A percentile compares a stretch with the other conserved stretches of the same genome.
These are phyloP conservation scores for Drosophila paulistorum DNA, from an alignment of 1,140 invertebrate genomes.

Conservation along the genomic window DNA sequence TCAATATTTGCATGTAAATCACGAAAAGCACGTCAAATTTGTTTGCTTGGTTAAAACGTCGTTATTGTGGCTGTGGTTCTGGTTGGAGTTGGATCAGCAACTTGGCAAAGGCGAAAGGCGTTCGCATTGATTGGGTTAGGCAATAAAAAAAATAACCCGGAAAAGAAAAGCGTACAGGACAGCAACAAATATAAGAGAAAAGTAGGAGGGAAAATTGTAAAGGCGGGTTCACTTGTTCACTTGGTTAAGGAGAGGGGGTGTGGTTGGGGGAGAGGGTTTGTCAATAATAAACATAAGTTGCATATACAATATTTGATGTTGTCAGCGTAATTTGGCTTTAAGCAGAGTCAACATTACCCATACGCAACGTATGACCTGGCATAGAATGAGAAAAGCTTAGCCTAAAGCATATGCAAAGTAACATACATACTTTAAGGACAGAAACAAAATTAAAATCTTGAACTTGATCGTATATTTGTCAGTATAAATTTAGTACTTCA, in stretches of 20 bases:
- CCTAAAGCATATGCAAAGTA: background rate
- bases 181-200: conserved; percentile 2
- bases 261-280: conserved; percentile 37
- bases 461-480: too few species aligned
- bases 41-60: conserved; percentile 80
- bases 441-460: background rate
- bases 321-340: conserved; percentile 64
- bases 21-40: conserved; percentile 82
- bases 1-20: conserved; percentile 83
- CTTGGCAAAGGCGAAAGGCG: conserved; percentile 51
- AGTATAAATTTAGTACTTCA: too few species aligned
- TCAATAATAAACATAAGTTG: conserved; percentile 82
- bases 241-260: conserved; percentile 1
- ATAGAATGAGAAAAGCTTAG: conserved; percentile 24
- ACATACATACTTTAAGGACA: background rate
- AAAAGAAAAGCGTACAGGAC: conserved; percentile 21
- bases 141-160: conserved; percentile 59
- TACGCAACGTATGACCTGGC: conserved; percentile 56
- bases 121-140: conserved; percentile 78
- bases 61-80: conserved; percentile 70
- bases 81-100: conserved; percentile 2
- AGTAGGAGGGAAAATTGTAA: background rate
- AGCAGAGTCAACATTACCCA: conserved; percentile 56
- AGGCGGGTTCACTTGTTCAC: conserved; percentile 46
- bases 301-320: conserved; percentile 65